Base-by-base conservation (phyloP, 2,888 invertebrate species). In the Drosophila pegasa region DNA sequence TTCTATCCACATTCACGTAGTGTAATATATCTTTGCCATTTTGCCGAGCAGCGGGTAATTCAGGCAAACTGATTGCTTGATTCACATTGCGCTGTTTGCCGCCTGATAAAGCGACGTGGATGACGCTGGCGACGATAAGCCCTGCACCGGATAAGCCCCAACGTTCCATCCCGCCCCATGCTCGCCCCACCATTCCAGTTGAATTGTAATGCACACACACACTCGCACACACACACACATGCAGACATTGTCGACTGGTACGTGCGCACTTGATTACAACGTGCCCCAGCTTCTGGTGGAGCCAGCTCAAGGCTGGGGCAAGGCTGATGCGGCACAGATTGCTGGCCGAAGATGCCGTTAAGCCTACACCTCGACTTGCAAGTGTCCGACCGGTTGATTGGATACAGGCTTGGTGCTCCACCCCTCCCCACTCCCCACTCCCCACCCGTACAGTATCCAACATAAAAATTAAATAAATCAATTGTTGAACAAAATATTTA, bases 261-360 rank as follows among this genome's bases (percentile, higher is more conserved):
- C 78, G 75, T 77, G 78, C 73, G 31, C 64, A 64, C 51, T 76
- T 75, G 60, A 75, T 69, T 72, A 48, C 73, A 72, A 65, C 59
- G 62, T 73, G 72, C 62, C 59, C 45, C 52, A 65, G 37, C 51
- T 57, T 60, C n/a, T n/a, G n/a, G n/a, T n/a, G n/a, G n/a, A n/a
- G n/a, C n/a, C n/a, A n/a, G n/a, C n/a, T n/a, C 73, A 75, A 73
- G 73, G 71, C 60, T 68, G 59, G 7, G 12, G 59, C 59, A 59
- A 67, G 58, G 57, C 71, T 73, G 64, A 38, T 60, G 43, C 58
- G 54, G 41, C 54, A 52, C 55, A 60, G 63, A 76, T 67, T 76
- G 67, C 64, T 41, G 29, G 35, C 38, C 37, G 38, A 65, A 73
- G 68, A 77, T 73, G 40, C 78, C 75, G 78, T 78, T 69, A 69